Evolutionary conservation across 2,797 vertebrate genomes (phyloP).

Genomic region (Schizothorax lantsangensis): DNA sequence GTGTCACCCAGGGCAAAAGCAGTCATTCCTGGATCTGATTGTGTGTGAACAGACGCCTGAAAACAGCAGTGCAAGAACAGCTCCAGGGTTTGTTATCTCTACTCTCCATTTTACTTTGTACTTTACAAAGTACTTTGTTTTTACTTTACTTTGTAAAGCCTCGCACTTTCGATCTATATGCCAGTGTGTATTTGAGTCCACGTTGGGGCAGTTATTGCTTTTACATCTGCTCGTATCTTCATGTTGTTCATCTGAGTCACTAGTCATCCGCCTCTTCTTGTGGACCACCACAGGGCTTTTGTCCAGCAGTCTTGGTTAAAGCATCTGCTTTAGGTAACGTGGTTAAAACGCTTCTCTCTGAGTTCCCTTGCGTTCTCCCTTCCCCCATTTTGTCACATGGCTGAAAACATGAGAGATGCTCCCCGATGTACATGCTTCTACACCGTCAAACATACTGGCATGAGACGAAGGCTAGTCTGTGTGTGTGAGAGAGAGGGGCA

Average conservation of each 20-base stretch:
- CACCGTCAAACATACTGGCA: conserved; percentile 34
- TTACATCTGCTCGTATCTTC: conserved; percentile 1
- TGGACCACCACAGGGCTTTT: not conserved
- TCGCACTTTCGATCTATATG: not conserved
- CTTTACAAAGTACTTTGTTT: too few relatives aligned
- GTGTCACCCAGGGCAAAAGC: conserved; percentile 23
- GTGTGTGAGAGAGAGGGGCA: not conserved
- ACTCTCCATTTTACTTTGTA: too few relatives aligned
- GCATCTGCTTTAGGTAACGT: conserved; percentile 25
- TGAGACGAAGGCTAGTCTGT: conserved; percentile 8
- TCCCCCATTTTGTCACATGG: conserved; percentile 64
- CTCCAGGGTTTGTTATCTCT: conserved; percentile 3
- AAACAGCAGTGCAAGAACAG: conserved; percentile 12
- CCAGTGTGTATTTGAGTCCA: conserved; percentile 8
- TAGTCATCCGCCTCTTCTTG: conserved; percentile 8
- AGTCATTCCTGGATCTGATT: not conserved
- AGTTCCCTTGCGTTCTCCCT: conserved; percentile 32
- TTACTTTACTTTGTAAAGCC: too few relatives aligned
- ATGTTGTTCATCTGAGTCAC: conserved; percentile 27
- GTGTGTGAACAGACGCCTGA: not conserved
- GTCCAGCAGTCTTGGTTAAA: conserved; percentile 32
- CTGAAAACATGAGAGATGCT: conserved; percentile 66
- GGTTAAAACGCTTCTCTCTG: conserved; percentile 24
- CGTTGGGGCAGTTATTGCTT: conserved; percentile 13
- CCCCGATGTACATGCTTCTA: conserved; percentile 43